Evolutionary conservation across 2,888 invertebrate genomes (phyloP).

Genomic region (Chalcis sispes): DNA sequence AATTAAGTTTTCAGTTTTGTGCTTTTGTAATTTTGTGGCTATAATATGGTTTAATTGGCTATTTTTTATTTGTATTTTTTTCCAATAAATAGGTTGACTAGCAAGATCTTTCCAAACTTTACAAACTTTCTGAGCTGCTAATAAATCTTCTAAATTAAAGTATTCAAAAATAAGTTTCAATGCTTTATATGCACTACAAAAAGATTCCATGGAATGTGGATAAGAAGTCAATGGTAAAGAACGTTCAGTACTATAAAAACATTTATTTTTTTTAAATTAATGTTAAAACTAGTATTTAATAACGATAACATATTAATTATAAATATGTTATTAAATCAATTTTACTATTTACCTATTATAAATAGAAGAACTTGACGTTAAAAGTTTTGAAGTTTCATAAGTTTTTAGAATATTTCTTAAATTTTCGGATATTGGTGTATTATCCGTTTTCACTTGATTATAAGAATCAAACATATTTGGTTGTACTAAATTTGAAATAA

Average conservation of each 20-base stretch:
- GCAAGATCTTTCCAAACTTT: constrained; percentile 86
- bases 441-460: no score
- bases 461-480: no score
- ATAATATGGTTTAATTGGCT: constrained; percentile 86
- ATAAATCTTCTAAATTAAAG: constrained; percentile 86
- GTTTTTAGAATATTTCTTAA: no score
- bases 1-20: constrained; percentile 84
- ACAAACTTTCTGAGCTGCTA: constrained; percentile 86
- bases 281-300: not conserved
- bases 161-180: constrained; percentile 84
- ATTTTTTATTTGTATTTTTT: constrained; percentile 89
- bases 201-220: constrained; percentile 22
- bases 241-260: not conserved
- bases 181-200: constrained; percentile 57
- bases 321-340: no score
- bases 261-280: not conserved
- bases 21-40: constrained; percentile 83
- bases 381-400: no score
- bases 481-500: no score
- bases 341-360: no score
- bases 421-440: no score
- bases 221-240: not conserved
- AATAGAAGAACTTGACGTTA: no score
- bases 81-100: constrained; percentile 85
- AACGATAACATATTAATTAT: no score